Conservation (phyloP, 2,113 vertebrate genomes). For the Sigmodon hispidus region DNA sequence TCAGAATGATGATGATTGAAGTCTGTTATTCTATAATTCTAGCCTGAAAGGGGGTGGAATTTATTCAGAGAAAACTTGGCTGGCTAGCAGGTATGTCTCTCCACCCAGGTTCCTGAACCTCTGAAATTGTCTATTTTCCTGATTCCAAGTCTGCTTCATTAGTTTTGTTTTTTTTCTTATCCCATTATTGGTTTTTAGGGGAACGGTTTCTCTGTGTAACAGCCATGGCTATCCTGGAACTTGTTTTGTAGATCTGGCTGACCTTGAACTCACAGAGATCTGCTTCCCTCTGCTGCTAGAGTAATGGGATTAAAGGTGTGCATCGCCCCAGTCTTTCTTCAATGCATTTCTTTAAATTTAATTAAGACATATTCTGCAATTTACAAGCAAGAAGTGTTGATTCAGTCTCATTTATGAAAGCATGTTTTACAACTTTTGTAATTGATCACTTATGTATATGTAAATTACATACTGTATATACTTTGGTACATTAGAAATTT, state of each 20-base stretch:
- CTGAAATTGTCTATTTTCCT: background rate
- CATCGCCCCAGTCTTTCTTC: no score
- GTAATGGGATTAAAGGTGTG: no score
- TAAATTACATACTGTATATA: background rate
- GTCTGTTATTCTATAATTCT: background rate
- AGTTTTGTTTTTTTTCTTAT: background rate
- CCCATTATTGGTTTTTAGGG: background rate
- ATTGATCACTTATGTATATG: background rate
- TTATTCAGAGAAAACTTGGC: background rate
- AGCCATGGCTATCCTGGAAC: background rate
- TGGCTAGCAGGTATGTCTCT: background rate
- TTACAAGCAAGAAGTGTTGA: background rate
- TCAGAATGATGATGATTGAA: background rate
- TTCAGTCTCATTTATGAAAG: background rate
- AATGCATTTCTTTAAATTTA: conserved; percentile 3
- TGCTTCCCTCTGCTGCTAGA: background rate
- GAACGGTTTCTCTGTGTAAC: background rate
- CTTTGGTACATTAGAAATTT: background rate
- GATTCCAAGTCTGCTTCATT: background rate
- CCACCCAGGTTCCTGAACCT: background rate
- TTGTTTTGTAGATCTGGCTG: background rate
- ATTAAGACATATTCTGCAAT: background rate
- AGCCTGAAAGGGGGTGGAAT: background rate
- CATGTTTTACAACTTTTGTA: background rate
- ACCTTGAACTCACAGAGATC: background rate